phyloP scores from a whole-genome alignment of 2,113 vertebrate species.

The Machaerirhynchus nigripectus region DNA sequence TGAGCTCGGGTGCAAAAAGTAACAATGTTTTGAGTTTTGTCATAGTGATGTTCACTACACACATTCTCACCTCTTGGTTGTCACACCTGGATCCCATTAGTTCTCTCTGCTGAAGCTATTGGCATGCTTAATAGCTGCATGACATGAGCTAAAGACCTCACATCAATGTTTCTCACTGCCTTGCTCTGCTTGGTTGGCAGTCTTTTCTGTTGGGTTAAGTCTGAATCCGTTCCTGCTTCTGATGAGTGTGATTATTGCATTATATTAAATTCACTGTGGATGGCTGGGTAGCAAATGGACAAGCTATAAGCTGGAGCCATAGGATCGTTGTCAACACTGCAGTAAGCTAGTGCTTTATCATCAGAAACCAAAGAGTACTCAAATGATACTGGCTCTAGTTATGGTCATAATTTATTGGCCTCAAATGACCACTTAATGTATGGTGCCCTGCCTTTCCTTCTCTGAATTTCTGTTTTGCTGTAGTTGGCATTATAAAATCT shows the following conservation, averaged over 20 bases:
- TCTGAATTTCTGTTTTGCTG: constrained; percentile 28
- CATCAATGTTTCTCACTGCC: background rate
- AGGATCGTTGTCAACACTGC: constrained; percentile 51
- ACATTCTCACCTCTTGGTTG: fast-evolving
- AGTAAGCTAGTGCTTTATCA: constrained; percentile 57
- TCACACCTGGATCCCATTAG: background rate
- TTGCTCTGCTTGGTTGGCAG: background rate
- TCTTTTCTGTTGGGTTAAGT: background rate
- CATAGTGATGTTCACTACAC: background rate
- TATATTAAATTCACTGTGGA: constrained; percentile 50
- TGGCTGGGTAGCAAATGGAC: constrained; percentile 47
- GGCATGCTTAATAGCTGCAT: background rate
- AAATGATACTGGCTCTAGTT: constrained; percentile 51
- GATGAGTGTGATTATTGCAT: background rate
- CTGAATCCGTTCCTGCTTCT: background rate
- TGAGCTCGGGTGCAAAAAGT: background rate
- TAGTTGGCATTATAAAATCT: constrained; percentile 35
- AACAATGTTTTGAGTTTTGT: background rate
- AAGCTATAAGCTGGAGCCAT: constrained; percentile 21
- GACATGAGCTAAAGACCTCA: background rate
- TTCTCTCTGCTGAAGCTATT: background rate
- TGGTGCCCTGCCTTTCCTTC: background rate
- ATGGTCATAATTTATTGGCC: constrained; percentile 54
- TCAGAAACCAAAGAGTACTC: constrained; percentile 66
- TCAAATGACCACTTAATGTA: background rate